Base-by-base conservation (phyloP, 1,140 invertebrate species). In the Linepithema humile region DNA sequence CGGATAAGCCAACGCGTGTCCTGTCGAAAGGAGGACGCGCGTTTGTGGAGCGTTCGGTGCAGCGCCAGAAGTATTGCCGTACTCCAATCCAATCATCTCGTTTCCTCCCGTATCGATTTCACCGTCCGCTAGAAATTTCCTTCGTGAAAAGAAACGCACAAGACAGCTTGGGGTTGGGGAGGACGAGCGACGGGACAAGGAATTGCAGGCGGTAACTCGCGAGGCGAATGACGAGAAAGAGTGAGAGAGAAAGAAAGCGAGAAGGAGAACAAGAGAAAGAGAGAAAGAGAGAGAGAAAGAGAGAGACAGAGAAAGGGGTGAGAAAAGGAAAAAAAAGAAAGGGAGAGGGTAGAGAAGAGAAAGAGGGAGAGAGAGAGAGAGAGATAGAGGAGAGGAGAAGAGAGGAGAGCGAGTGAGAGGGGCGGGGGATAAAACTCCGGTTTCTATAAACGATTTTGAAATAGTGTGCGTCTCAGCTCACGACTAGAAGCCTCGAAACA, bases 91-190 rank as follows among this genome's bases (percentile, higher is more conserved):
- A 90, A 91, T 91, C 90, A 87, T 90, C 85, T 91, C 80, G 83
- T 91, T 91, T 91, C 85, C 89, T 82, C 59, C 45, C 43, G 48
- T 91, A 90, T 91, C 89, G 87, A 91, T 91, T 90, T 89, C 89
- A 83, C 38, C 83, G 75, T 53, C 67, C 64, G 78, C 57, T 83
- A 67, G 73, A 85, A 89, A 87, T 77, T 86, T 88, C 69, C 77
- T 84, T 23, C 26, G 59, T 85, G 83, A 85, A 83, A 88, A 85
- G 89, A 84, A 77, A 67, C 77, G 82, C 32, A 60, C 50, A 69
- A 83, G 85, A 85, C 87, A 83, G 75, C 48, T 45, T 35, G n/a
- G 26, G 45, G 45, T n/a, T n/a, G 7, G 12, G 45, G 57, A 7
- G 23, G 43, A 59, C 38, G 17, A 48, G 38, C 38, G 35, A 40